These are phyloP conservation scores for Ceratitis capitata DNA, from an alignment of 1,140 invertebrate species.

Conservation along the genomic window DNA sequence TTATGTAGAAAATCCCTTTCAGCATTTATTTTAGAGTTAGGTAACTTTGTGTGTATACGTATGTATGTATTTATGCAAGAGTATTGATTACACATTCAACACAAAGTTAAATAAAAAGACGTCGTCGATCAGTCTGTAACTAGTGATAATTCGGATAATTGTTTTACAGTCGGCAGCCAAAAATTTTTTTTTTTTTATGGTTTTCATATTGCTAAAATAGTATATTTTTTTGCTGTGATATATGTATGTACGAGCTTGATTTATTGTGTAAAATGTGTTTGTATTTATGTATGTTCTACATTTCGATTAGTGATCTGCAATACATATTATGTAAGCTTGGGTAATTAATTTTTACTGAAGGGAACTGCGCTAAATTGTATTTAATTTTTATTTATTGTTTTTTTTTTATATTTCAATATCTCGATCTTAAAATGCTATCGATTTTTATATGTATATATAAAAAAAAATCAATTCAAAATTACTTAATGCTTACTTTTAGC, in stretches of 20 bases:
- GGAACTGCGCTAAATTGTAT: conserved; percentile 15
- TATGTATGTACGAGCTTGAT: background rate
- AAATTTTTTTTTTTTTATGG: background rate
- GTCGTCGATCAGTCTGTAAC: background rate
- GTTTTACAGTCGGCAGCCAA: background rate
- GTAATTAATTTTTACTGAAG: background rate
- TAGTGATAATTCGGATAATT: background rate
- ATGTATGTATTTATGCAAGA: background rate
- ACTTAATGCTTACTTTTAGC: conserved; percentile 1
- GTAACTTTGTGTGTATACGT: conserved; percentile 16
- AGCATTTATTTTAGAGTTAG: conserved; percentile 22
- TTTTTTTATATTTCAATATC: background rate
- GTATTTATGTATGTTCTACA: background rate
- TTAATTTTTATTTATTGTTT: background rate
- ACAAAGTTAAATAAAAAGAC: background rate
- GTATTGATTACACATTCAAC: background rate
- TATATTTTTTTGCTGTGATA: background rate
- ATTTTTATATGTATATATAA: background rate
- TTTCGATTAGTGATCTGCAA: background rate
- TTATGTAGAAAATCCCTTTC: background rate
- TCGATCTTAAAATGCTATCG: conserved; percentile 26
- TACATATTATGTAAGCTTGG: background rate
- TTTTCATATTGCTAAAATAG: conserved; percentile 13
- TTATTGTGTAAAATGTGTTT: background rate
- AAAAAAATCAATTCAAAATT: conserved; percentile 36